phyloP scores from a whole-genome alignment of 2,888 invertebrate species.

The Epinotia bilunana region DNA sequence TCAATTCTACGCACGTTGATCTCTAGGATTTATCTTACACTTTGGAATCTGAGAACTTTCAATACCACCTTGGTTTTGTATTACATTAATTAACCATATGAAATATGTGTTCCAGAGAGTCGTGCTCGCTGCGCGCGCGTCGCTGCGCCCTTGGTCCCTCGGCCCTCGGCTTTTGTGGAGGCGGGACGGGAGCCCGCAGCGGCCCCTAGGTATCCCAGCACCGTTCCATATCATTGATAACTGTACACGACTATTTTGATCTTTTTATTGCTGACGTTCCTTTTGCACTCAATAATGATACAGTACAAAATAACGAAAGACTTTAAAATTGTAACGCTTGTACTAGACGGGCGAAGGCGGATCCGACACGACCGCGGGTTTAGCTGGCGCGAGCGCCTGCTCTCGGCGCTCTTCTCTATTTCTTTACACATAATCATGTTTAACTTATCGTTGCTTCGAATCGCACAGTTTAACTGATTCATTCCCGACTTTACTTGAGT shows the following conservation, averaged over 20 bases:
- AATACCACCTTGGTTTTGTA: no score
- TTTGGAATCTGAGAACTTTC: no score
- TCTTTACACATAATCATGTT: background rate
- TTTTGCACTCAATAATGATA: conserved; percentile 59
- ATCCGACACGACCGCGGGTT: conserved; percentile 34
- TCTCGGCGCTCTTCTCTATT: conserved; percentile 2
- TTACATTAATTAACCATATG: no score
- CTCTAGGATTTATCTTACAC: no score
- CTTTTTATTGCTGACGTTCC: conserved; percentile 51
- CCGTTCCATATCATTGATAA: conserved; percentile 45
- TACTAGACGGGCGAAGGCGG: conserved; percentile 35
- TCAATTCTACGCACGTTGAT: background rate
- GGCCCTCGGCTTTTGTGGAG: conserved; percentile 10
- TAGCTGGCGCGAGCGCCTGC: background rate
- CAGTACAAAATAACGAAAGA: conserved; percentile 55
- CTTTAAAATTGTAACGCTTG: conserved; percentile 41
- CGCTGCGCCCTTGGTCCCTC: background rate
- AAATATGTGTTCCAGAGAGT: conserved; percentile 18
- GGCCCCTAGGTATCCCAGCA: conserved; percentile 34
- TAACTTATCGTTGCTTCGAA: background rate
- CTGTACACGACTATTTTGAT: conserved; percentile 42
- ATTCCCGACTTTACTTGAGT: background rate
- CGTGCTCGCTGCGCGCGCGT: conserved; percentile 18
- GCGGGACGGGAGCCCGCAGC: conserved; percentile 34
- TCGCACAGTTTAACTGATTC: conserved; percentile 7